Evolutionary conservation across 2,888 invertebrate species (phyloP).

Genomic region (Ramazzottius varieornatus): DNA sequence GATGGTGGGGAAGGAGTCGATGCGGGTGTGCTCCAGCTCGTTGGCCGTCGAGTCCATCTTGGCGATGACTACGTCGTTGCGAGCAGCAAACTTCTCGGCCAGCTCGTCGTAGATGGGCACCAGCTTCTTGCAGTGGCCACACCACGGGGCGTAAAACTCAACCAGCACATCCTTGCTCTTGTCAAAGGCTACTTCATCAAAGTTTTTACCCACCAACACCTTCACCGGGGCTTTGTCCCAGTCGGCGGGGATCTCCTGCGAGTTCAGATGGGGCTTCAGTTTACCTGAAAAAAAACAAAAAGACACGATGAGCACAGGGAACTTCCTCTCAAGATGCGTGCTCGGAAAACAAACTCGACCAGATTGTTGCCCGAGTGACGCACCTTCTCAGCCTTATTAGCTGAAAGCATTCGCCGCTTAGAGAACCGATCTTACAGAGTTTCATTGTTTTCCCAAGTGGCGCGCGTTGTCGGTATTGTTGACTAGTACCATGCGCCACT

Average conservation of each 20-base stretch:
- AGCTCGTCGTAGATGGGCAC: conserved; percentile 78
- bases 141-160: conserved; percentile 97
- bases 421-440: no score
- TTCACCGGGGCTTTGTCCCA: conserved; percentile 90
- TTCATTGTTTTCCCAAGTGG: no score
- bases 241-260: conserved; percentile 76
- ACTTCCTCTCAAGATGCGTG: no score
- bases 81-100: conserved; percentile 66
- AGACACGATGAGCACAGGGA: no score
- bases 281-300: no score
- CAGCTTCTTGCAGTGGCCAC: conserved; percentile 88
- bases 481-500: no score
- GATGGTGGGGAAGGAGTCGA: conserved; percentile 77
- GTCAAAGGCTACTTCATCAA: conserved; percentile 68
- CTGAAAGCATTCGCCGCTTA: no score
- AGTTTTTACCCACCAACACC: conserved; percentile 72
- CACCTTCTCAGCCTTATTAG: no score
- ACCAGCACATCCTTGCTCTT: conserved; percentile 69
- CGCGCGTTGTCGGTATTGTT: no score
- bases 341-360: no score
- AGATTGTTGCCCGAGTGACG: no score
- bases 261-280: conserved; percentile 54
- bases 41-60: conserved; percentile 97
- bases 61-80: conserved; percentile 55
- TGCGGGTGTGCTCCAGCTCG: conserved; percentile 81